Percentiles rank a stretch among this genome's conserved stretches.
These are phyloP conservation scores for Orthosia incerta DNA, from an alignment of 2,888 invertebrate species.

Conservation along the genomic window DNA sequence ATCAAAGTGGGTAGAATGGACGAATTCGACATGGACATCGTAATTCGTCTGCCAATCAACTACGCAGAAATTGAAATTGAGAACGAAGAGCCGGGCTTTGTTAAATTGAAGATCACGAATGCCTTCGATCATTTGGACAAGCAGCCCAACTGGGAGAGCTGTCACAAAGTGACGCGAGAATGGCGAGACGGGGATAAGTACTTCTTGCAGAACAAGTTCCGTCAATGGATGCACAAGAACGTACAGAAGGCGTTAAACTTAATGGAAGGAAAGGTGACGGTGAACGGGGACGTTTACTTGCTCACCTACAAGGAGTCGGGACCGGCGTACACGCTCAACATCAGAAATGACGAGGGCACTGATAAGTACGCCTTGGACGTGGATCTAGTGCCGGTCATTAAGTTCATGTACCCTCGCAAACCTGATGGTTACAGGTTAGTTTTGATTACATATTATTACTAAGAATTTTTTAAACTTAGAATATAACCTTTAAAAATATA, in stretches of 20 bases:
- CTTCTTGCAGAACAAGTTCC: conserved; percentile 86
- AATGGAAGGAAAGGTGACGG: conserved; percentile 75
- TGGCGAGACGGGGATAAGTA: conserved; percentile 87
- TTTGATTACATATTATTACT: background rate
- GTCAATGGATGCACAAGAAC: conserved; percentile 90
- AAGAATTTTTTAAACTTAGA: too few species aligned
- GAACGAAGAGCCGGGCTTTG: conserved; percentile 86
- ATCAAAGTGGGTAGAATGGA: conserved; percentile 91
- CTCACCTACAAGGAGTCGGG: conserved; percentile 84
- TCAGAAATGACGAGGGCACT: conserved; percentile 74
- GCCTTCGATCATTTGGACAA: conserved; percentile 82
- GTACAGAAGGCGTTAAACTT: conserved; percentile 85
- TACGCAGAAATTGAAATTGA: conserved; percentile 83
- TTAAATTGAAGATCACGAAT: conserved; percentile 82
- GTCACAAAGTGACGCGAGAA: conserved; percentile 81
- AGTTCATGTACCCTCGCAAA: conserved; percentile 84
- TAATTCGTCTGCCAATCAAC: conserved; percentile 89
- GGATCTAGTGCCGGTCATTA: conserved; percentile 90
- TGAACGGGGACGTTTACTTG: conserved; percentile 77
- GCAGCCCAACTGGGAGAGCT: conserved; percentile 81
- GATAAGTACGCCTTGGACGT: conserved; percentile 82
- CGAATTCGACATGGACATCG: conserved; percentile 92
- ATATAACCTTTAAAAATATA: background rate
- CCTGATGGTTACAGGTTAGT: conserved; percentile 82
- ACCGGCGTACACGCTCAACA: conserved; percentile 90